phyloP scores from a whole-genome alignment of 2,888 invertebrate species.

The Eurytoma californica region DNA sequence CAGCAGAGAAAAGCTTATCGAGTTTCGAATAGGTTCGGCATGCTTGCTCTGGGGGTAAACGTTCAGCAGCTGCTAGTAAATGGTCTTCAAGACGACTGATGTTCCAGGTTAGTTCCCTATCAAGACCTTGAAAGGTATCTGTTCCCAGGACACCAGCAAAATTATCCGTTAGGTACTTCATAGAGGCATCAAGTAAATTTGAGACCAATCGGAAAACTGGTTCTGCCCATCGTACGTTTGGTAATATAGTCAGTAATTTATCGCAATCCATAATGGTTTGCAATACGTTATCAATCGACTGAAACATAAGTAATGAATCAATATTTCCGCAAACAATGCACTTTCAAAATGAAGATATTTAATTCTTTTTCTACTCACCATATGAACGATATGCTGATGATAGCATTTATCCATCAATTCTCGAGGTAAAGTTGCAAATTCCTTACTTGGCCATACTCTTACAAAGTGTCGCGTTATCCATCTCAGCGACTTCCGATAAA shows the following conservation, averaged over 20 bases:
- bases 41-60: constrained; percentile 87
- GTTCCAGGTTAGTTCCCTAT: constrained; percentile 84
- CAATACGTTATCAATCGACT: constrained; percentile 87
- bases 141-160: constrained; percentile 85
- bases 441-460: constrained; percentile 93
- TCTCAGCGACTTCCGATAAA: constrained; percentile 88
- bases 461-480: constrained; percentile 93
- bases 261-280: constrained; percentile 91
- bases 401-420: constrained; percentile 90
- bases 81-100: constrained; percentile 87
- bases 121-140: constrained; percentile 81
- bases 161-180: constrained; percentile 86
- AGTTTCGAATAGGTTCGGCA: constrained; percentile 84
- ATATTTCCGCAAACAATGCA: neutral
- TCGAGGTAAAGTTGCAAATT: constrained; percentile 89
- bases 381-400: constrained; percentile 87
- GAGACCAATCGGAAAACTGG: constrained; percentile 86
- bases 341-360: no score
- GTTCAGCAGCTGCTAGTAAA: constrained; percentile 85
- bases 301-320: constrained; percentile 56
- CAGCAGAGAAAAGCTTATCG: constrained; percentile 66
- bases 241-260: constrained; percentile 85
- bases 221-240: constrained; percentile 89
- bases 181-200: constrained; percentile 87
- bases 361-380: constrained; percentile 75